phyloP scores from a whole-genome alignment of 2,888 invertebrate species.

The Oxyscelio sp. region DNA sequence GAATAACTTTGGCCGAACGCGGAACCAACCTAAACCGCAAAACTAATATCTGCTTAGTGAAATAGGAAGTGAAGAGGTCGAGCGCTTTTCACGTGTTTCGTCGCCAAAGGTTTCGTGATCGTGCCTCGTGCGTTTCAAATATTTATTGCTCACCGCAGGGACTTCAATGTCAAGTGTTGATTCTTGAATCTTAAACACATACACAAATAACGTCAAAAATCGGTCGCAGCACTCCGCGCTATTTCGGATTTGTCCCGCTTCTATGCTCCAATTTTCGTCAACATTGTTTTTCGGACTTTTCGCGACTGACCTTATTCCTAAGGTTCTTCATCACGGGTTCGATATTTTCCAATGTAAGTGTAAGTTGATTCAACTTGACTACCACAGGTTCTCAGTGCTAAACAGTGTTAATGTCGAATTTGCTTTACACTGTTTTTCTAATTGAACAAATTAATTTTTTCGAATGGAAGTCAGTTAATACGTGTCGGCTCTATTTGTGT shows the following conservation, averaged over 20 bases:
- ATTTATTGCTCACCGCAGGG: conserved; percentile 73
- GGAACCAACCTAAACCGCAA: conserved; percentile 42
- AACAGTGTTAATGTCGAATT: too few species aligned
- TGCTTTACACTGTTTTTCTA: too few species aligned
- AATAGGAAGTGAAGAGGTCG: conserved; percentile 48
- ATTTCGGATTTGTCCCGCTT: conserved; percentile 67
- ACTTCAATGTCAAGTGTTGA: conserved; percentile 69
- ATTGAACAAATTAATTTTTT: too few species aligned
- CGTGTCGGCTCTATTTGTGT: conserved; percentile 8
- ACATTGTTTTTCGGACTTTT: conserved; percentile 57
- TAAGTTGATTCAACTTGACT: too few species aligned
- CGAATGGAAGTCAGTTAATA: neutral
- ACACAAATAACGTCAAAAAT: conserved; percentile 31
- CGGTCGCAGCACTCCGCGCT: conserved; percentile 49
- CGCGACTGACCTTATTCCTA: conserved; percentile 62
- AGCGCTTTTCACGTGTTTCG: conserved; percentile 37
- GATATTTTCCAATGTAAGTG: conserved; percentile 85
- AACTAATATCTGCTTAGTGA: conserved; percentile 42
- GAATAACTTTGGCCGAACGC: conserved; percentile 33
- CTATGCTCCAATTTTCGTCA: conserved; percentile 60
- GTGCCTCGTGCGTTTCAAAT: conserved; percentile 72
- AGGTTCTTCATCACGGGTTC: conserved; percentile 85
- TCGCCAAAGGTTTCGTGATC: conserved; percentile 50
- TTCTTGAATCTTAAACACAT: conserved; percentile 37
- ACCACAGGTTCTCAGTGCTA: too few species aligned